Evolutionary conservation across 2,113 vertebrate genomes (phyloP).

Genomic region (Antechinus stuartii): DNA sequence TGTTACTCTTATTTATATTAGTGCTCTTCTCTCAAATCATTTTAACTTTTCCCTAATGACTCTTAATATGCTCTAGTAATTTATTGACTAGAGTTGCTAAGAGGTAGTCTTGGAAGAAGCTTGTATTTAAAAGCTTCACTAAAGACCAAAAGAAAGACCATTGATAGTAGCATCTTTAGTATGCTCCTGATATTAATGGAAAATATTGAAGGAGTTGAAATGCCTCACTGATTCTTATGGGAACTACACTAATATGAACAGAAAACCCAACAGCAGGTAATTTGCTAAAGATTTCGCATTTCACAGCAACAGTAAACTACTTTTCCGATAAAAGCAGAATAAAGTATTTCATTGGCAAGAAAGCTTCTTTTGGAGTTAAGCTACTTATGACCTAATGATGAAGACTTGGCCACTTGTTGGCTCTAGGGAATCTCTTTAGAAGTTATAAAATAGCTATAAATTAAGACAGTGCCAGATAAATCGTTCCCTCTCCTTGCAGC

Average conservation of each 20-base stretch:
- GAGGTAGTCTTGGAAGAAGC: neutral
- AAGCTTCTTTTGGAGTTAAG: neutral
- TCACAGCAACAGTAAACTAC: neutral
- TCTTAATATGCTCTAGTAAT: neutral
- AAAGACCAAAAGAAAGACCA: neutral
- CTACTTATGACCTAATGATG: neutral
- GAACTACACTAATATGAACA: neutral
- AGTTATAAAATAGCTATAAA: conserved; percentile 28
- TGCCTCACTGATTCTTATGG: neutral
- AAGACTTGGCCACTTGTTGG: neutral
- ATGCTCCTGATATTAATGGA: neutral
- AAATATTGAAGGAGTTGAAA: neutral
- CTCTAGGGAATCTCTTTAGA: neutral
- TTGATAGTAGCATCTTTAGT: neutral
- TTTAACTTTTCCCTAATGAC: neutral
- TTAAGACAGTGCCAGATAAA: neutral
- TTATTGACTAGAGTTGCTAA: neutral
- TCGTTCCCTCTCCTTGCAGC: neutral
- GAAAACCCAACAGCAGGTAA: neutral
- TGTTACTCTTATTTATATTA: neutral
- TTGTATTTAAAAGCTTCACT: neutral
- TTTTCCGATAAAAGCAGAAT: neutral
- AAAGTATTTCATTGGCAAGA: neutral
- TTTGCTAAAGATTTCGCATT: neutral
- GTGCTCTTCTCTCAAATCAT: neutral